These are phyloP conservation scores for Apostichopus parvimensis DNA, from an alignment of 35 echinoderm and acorn worm genomes.

Conservation along the genomic window DNA sequence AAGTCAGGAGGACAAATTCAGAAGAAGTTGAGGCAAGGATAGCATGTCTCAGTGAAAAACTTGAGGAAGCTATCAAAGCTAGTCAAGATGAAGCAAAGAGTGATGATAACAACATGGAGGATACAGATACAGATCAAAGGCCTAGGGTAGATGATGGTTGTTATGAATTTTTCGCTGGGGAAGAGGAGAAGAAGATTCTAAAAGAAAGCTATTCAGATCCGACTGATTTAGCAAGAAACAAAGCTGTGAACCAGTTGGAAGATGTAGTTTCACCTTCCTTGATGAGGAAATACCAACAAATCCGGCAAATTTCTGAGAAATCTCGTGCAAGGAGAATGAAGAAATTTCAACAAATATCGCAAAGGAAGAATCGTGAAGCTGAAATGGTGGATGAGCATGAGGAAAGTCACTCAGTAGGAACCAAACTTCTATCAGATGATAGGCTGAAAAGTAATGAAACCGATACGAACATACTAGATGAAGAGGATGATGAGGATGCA, in stretches of 20 bases:
- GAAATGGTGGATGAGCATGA: background rate
- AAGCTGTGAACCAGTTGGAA: background rate
- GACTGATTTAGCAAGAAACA: background rate
- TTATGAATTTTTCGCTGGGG: too few species aligned
- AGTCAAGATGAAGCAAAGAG: too few species aligned
- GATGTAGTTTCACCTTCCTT: slow-evolving; percentile 10
- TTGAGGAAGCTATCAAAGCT: background rate
- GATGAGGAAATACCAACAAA: slow-evolving; percentile 35
- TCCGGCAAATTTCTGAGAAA: slow-evolving; percentile 16
- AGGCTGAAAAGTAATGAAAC: too few species aligned
- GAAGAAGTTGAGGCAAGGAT: background rate
- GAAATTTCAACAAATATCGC: background rate
- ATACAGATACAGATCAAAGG: background rate
- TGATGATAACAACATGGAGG: background rate
- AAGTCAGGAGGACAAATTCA: background rate
- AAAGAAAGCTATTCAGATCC: background rate
- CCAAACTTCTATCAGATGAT: too few species aligned
- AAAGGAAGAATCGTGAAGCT: background rate
- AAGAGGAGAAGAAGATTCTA: too few species aligned
- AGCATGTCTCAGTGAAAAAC: background rate
- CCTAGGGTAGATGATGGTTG: background rate
- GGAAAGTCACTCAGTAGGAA: background rate
- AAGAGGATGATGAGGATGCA: background rate
- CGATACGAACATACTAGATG: background rate
- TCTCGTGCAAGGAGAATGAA: slow-evolving; percentile 31